Base-by-base conservation (phyloP, 2,113 vertebrate genomes). In the Corythornis madagascariensis region DNA sequence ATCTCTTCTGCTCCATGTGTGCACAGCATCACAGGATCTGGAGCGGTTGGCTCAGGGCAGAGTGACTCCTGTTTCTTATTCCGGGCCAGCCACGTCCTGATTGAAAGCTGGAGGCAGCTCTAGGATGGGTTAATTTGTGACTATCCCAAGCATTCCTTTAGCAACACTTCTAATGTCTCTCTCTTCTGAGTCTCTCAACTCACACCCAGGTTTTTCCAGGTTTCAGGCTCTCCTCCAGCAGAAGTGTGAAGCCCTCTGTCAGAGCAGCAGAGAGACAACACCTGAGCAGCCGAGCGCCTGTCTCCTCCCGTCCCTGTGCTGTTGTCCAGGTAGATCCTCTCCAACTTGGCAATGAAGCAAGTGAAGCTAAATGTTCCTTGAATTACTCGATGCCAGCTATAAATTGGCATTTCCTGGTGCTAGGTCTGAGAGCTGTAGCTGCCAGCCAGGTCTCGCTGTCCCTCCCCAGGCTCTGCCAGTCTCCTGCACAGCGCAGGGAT, bases 401-500 rank as follows among this genome's bases (percentile, higher is more conserved):
- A 38, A 66, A 35, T 0, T 28, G 83, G 50, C 52, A 25, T 70
- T 69, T 89, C 56, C 56, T 5, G 6, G 55, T 24, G 48, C 29
- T 18, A 6, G 38, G 22, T 4, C 9, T 5, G 21, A 22, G 71
- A 6, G 14, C 45, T 16, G 28, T 11, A 63, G 70, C 52, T 3
- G 1, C 2, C 12, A 79, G 85, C 35, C 43, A 25, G 59, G 31
- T 31, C 70, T 24, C 70, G 72, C 48, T 1, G 4, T 6, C 61
- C 47, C 77, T 40, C 10, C 29, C 26, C 2, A 10, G 61, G 52
- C 59, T 50, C 52, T 26, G 53, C 52, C 20, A 35, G 4, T 50
- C 7, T 16, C 67, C 47, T 17, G 17, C 69, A 17, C 16, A 4
- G 56, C 12, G 0, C 6, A 0, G 38, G 11, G 65, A 67, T n/a